A percentile compares a stretch with the other conserved stretches of the same genome.
phyloP scores from a whole-genome alignment of 53 echinoderm and acorn worm genomes.

The Echinarachnius parma region DNA sequence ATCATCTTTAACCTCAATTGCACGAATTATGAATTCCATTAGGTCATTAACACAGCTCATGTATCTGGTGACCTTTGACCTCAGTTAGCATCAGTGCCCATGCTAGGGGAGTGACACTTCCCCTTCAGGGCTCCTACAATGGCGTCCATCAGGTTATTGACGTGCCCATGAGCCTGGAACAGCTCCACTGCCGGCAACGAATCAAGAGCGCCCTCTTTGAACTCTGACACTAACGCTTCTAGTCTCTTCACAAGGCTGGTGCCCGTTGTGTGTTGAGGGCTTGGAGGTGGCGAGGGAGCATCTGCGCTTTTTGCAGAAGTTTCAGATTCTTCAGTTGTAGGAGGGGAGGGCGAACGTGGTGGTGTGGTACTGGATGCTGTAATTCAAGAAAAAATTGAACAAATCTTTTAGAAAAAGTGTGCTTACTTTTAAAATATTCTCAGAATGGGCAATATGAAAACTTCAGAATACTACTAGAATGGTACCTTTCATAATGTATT shows the following conservation, averaged over 20 bases:
- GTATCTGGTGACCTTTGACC: conserved; percentile 23
- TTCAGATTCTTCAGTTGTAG: not conserved
- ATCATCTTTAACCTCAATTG: too few relatives aligned
- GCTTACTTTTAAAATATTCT: too few relatives aligned
- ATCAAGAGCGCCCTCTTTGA: conserved; percentile 51
- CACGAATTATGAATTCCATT: too few relatives aligned
- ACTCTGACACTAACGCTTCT: conserved; percentile 54
- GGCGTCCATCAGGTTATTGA: conserved; percentile 74
- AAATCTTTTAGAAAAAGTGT: too few relatives aligned
- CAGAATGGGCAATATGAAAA: too few relatives aligned
- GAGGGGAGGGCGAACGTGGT: too few relatives aligned
- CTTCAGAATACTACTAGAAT: too few relatives aligned
- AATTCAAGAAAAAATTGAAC: too few relatives aligned
- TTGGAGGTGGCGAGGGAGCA: conserved; percentile 24
- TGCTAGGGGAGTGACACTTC: conserved; percentile 75
- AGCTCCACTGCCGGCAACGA: conserved; percentile 61
- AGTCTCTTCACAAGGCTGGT: conserved; percentile 54
- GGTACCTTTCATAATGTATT: too few relatives aligned
- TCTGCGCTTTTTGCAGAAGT: not conserved
- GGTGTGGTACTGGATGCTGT: too few relatives aligned
- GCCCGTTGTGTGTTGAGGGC: conserved; percentile 3
- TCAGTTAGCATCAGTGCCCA: conserved; percentile 16
- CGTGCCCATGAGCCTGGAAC: conserved; percentile 86
- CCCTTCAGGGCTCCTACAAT: conserved; percentile 79
- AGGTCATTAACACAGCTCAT: too few relatives aligned